Evolutionary conservation across 1,140 invertebrate species (phyloP).

Genomic region (Caerostris darwini): DNA sequence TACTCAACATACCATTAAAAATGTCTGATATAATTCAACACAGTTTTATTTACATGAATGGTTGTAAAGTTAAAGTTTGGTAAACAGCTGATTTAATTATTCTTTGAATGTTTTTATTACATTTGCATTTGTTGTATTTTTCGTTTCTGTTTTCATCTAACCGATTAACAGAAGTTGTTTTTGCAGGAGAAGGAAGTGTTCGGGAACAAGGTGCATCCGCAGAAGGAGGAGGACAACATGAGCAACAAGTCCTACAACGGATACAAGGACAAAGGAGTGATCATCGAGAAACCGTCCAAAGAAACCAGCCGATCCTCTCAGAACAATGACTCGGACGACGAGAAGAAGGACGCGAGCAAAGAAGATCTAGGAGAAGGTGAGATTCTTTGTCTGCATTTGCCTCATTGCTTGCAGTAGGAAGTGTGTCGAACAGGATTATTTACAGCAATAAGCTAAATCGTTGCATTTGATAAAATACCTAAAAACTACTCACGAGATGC

Average conservation of each 20-base stretch:
- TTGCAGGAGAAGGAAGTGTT: slow-evolving; percentile 88
- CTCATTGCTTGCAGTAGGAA: too few relatives aligned
- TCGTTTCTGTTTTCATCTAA: slow-evolving; percentile 79
- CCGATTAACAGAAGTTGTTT: slow-evolving; percentile 78
- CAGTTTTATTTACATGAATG: too few relatives aligned
- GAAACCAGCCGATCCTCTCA: slow-evolving; percentile 88
- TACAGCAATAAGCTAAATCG: too few relatives aligned
- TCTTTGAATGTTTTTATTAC: too few relatives aligned
- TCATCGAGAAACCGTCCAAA: slow-evolving; percentile 87
- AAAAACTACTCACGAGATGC: too few relatives aligned
- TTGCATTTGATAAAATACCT: too few relatives aligned
- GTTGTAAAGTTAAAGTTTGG: too few relatives aligned
- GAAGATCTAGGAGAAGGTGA: slow-evolving; percentile 87
- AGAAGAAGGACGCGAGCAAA: slow-evolving; percentile 94
- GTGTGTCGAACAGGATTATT: too few relatives aligned
- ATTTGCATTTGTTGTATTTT: slow-evolving; percentile 37
- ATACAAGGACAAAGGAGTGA: slow-evolving; percentile 91
- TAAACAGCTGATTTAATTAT: too few relatives aligned
- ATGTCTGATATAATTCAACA: too few relatives aligned
- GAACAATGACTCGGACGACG: slow-evolving; percentile 87
- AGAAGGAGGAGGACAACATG: slow-evolving; percentile 86
- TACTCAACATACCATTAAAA: too few relatives aligned
- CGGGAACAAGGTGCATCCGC: slow-evolving; percentile 87
- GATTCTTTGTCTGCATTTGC: background rate
- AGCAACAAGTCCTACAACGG: slow-evolving; percentile 92